These are phyloP conservation scores for Conger conger DNA, from an alignment of 2,113 vertebrate genomes.

Conservation along the genomic window DNA sequence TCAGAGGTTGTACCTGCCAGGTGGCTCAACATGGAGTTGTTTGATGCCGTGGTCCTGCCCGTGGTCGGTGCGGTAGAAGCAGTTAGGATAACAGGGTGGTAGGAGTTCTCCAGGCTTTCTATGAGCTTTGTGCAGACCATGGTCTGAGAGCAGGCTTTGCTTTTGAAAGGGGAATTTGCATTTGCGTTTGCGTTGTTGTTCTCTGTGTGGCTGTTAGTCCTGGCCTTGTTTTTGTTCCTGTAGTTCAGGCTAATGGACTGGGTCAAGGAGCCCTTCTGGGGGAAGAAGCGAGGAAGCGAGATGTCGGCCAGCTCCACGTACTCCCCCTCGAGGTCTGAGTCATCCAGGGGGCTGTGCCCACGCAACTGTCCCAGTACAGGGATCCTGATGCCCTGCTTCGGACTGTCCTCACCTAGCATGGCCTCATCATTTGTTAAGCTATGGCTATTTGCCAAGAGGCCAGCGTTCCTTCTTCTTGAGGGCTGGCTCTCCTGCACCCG, in stretches of 20 bases:
- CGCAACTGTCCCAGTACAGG: slow-evolving; percentile 10
- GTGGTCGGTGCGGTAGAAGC: background rate
- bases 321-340: slow-evolving; percentile 75
- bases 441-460: background rate
- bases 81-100: slow-evolving; percentile 23
- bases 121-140: slow-evolving; percentile 43
- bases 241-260: slow-evolving; percentile 63
- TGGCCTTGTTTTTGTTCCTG: slow-evolving; percentile 57
- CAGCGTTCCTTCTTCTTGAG: slow-evolving; percentile 9
- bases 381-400: slow-evolving; percentile 4
- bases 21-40: background rate
- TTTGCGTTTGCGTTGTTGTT: slow-evolving; percentile 35
- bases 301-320: slow-evolving; percentile 74
- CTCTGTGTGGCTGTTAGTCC: slow-evolving; percentile 39
- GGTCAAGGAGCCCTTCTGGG: slow-evolving; percentile 70
- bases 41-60: background rate
- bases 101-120: slow-evolving; percentile 45
- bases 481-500: slow-evolving; percentile 6
- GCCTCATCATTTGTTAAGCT: background rate
- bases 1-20: background rate
- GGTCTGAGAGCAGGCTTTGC: slow-evolving; percentile 47
- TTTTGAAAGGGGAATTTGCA: slow-evolving; percentile 37
- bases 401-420: slow-evolving; percentile 4
- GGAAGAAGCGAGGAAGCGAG: slow-evolving; percentile 67
- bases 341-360: slow-evolving; percentile 33